A percentile compares a stretch with the other conserved stretches of the same genome.
Conservation (phyloP, 2,113 vertebrate genomes). For the Bagarius yarrelli region DNA sequence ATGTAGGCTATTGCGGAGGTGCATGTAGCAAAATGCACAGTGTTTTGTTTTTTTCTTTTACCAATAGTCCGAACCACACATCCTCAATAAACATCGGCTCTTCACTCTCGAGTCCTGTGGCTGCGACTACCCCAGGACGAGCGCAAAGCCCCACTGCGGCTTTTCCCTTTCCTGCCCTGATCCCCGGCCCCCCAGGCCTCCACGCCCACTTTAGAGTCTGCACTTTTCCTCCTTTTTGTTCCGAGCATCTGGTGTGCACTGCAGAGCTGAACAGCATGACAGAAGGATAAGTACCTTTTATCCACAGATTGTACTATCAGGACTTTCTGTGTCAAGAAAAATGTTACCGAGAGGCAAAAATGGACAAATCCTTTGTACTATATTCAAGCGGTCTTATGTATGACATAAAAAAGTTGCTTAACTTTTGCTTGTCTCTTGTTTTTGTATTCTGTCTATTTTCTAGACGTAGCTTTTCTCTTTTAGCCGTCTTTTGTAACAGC, state of each 20-base stretch:
- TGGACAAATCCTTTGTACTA: constrained; percentile 92
- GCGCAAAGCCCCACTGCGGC: constrained; percentile 24
- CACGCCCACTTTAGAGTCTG: constrained; percentile 82
- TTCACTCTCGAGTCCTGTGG: constrained; percentile 1
- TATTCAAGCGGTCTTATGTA: constrained; percentile 96
- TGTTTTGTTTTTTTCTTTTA: neutral
- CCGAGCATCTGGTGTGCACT: constrained; percentile 88
- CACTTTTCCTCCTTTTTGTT: constrained; percentile 72
- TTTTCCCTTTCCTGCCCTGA: constrained; percentile 6
- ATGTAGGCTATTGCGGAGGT: constrained; percentile 40
- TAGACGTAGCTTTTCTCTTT: neutral
- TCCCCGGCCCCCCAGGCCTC: constrained; percentile 29
- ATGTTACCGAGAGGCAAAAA: constrained; percentile 82
- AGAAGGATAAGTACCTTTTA: constrained; percentile 85
- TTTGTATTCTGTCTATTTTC: constrained; percentile 18
- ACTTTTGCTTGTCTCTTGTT: constrained; percentile 83
- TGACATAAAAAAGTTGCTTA: constrained; percentile 94
- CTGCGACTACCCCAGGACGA: constrained; percentile 26
- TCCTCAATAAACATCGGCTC: constrained; percentile 13
- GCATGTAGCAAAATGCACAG: constrained; percentile 36
- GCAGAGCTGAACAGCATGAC: constrained; percentile 89
- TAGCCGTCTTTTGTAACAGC: neutral
- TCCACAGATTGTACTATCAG: constrained; percentile 92
- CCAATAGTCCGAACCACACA: constrained; percentile 25
- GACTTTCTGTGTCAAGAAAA: constrained; percentile 95